Evolutionary conservation across 2,113 vertebrate genomes (phyloP).

Genomic region (Neogobius melanostomus): DNA sequence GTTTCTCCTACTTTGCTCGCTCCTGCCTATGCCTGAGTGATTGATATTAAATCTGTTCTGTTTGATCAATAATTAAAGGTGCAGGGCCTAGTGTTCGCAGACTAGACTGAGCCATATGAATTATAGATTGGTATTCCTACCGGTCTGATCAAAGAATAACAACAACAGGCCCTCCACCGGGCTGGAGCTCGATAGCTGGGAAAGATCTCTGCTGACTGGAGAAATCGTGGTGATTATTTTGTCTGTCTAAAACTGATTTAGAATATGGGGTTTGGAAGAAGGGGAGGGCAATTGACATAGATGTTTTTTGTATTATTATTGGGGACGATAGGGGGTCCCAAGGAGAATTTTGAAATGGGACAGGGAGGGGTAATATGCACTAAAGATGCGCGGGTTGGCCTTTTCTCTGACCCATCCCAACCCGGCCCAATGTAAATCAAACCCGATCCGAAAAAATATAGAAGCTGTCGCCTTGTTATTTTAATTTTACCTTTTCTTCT

Average conservation of each 20-base stretch:
- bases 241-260: conserved; percentile 42
- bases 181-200: conserved; percentile 45
- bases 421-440: no score
- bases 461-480: no score
- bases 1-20: conserved; percentile 60
- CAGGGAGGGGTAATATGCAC: neutral
- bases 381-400: no score
- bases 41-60: conserved; percentile 74
- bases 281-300: conserved; percentile 19
- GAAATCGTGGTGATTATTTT: conserved; percentile 51
- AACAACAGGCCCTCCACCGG: conserved; percentile 59
- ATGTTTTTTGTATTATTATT: conserved; percentile 3
- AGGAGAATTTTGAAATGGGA: conserved; percentile 9
- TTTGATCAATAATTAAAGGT: conserved; percentile 77
- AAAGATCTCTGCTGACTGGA: conserved; percentile 46
- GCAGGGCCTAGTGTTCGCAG: conserved; percentile 66
- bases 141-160: conserved; percentile 76
- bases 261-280: conserved; percentile 15
- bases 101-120: conserved; percentile 75
- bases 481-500: no score
- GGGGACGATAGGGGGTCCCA: conserved; percentile 16
- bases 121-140: conserved; percentile 77
- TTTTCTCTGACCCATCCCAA: no score
- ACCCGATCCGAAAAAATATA: no score
- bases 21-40: conserved; percentile 66